Base-by-base conservation (phyloP, 2,797 vertebrate genomes). In the Sebastes paucispinis region DNA sequence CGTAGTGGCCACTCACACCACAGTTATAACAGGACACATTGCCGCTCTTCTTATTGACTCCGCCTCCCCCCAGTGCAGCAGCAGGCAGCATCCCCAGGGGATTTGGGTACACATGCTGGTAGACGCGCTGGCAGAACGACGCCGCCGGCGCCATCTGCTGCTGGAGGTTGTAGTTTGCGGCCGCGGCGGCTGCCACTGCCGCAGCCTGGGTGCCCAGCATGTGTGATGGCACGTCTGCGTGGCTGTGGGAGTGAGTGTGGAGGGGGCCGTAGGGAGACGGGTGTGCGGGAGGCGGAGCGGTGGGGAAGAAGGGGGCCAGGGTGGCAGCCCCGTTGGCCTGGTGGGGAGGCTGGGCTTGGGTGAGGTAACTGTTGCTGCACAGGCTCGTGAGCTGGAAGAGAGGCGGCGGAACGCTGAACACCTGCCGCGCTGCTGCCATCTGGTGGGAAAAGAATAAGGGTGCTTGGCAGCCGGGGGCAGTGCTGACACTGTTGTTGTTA, bases 11-110 rank as follows among this genome's bases (percentile, higher is more conserved):
- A 82, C 96, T 97, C 79, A 96, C 92, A 47, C 98, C 98, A 87
- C 98, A 99, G 96, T 98, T 99, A 91, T 96, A 98, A 95, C 98
- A 99, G 43, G 97, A 98, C 78, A 97, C 91, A 18, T 94, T 97
- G 31, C 97, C 96, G 3, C 96, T 98, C 96, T 98, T 98, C 96
- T 98, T 99, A 83, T 95, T 94, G 92, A 96, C 89, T 71, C 97
- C 96, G 27, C 95, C 97, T 58, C 94, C 96, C 66, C 95, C 95
- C 86, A 97, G 63, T 0, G 87, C 87, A 58, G 96, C 94, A 0
- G 96, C 90, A 31, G 97, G 95, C 92, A 98, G 94, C 92, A 97
- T 93, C 29, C 95, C 95, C 87, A 96, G 90, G 54, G 95, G 96
- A 91, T 84, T 94, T 20, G 96, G 95, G 90, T 97, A 98, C 16